These are phyloP conservation scores for Myzus persicae DNA, from an alignment of 1,140 invertebrate species.

Conservation along the genomic window DNA sequence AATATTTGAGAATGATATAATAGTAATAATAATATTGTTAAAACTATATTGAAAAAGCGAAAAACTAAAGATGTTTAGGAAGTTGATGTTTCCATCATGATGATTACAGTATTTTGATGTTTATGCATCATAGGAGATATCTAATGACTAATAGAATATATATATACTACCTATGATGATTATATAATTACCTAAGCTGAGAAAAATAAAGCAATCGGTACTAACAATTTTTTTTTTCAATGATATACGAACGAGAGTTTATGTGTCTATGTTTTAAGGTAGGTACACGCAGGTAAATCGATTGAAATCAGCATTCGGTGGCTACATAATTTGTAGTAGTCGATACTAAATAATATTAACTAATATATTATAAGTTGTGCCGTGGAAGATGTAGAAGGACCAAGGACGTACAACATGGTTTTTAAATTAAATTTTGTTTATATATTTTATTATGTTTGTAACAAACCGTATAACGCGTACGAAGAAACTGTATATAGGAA, in stretches of 20 bases:
- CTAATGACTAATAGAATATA: too few species aligned
- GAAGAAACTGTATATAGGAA: neutral
- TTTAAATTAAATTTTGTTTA: neutral
- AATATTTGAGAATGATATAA: neutral
- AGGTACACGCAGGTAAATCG: neutral
- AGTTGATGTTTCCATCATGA: neutral
- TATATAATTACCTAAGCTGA: too few species aligned
- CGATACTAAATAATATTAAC: neutral
- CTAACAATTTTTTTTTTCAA: neutral
- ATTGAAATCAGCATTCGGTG: neutral
- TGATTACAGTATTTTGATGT: neutral
- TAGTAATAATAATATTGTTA: neutral
- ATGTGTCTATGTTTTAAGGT: neutral
- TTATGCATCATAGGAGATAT: neutral
- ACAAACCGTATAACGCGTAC: neutral
- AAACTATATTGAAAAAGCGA: neutral
- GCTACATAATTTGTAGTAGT: neutral
- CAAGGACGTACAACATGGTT: neutral
- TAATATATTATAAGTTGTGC: neutral
- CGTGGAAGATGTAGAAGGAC: neutral
- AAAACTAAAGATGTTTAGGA: neutral
- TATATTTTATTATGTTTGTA: neutral
- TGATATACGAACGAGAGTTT: neutral
- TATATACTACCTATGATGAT: too few species aligned
- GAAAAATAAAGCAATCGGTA: neutral